These are phyloP conservation scores for Lycia hirtaria DNA, from an alignment of 2,888 invertebrate genomes.

Conservation along the genomic window DNA sequence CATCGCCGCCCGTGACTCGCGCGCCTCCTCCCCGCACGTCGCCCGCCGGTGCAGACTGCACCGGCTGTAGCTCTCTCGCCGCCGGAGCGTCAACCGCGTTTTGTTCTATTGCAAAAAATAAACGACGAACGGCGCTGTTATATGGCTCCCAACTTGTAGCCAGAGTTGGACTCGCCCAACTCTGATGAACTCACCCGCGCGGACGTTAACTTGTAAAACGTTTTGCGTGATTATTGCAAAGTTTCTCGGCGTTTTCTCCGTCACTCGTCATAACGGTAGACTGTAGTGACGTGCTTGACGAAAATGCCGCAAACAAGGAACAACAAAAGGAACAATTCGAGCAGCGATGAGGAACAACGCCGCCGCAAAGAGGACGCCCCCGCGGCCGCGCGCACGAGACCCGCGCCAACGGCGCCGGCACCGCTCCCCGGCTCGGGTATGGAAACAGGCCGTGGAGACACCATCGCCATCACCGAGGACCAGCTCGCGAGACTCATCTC, in stretches of 20 bases:
- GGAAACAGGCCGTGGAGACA: constrained; percentile 17
- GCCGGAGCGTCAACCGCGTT: too few species aligned
- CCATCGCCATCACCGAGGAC: background rate
- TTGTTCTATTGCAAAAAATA: too few species aligned
- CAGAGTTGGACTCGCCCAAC: too few species aligned
- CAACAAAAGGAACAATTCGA: background rate
- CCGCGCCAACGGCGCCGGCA: background rate
- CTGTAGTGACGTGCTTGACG: background rate
- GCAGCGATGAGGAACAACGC: background rate
- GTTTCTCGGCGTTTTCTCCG: background rate
- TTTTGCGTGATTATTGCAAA: background rate
- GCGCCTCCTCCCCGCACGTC: too few species aligned
- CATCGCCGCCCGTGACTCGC: too few species aligned
- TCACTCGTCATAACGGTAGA: background rate
- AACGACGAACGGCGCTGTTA: too few species aligned
- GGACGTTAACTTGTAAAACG: background rate
- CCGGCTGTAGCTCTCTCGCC: too few species aligned
- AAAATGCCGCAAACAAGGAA: background rate
- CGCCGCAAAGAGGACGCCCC: background rate
- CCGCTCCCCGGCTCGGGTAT: background rate
- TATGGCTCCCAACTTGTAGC: too few species aligned
- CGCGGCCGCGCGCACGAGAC: background rate
- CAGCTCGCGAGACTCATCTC: background rate
- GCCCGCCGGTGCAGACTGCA: too few species aligned
- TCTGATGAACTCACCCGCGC: background rate